Evolutionary conservation across 35 echinoderm and acorn worm genomes (phyloP), one percentile per base, ranked within the genome.

Genomic region (Patiria miniata): DNA sequence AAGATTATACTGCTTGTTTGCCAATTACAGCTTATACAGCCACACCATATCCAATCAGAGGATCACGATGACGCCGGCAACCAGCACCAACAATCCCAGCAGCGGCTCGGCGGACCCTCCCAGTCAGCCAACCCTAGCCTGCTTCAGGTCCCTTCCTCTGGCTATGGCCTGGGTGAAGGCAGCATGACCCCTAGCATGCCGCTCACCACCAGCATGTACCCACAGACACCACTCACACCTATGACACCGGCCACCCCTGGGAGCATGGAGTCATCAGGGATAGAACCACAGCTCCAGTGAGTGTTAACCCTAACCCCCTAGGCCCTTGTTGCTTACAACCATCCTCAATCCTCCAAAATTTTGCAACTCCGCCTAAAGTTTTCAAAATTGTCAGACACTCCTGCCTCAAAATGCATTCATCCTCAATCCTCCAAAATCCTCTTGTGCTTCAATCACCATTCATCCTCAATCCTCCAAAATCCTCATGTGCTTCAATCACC

Each of bases 281-380:
- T 98, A 56, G 89, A 94, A 5, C 96, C 96, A 78, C 96, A 98
- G 65, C 78, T 98, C 39, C 96, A 98, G 96, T 98, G 79, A 92
- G 96, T 98, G 42, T 47, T 4, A 6, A 4, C 4, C 12, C 12
- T 12, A 47, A 12, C 42, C n/a, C n/a, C n/a, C n/a, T n/a, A n/a
- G n/a, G n/a, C n/a, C n/a, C n/a, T n/a, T n/a, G n/a, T n/a, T n/a
- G n/a, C n/a, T n/a, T n/a, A n/a, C n/a, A n/a, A n/a, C n/a, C n/a
- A n/a, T n/a, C n/a, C n/a, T n/a, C n/a, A n/a, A n/a, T n/a, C n/a
- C n/a, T n/a, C n/a, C n/a, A n/a, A n/a, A n/a, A n/a, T n/a, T n/a
- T n/a, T n/a, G n/a, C n/a, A n/a, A n/a, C n/a, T n/a, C n/a, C n/a
- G n/a, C n/a, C n/a, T n/a, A n/a, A n/a, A n/a, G n/a, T n/a, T n/a